Conservation (phyloP, 2,113 vertebrate species). For the Stegostoma tigrinum region DNA sequence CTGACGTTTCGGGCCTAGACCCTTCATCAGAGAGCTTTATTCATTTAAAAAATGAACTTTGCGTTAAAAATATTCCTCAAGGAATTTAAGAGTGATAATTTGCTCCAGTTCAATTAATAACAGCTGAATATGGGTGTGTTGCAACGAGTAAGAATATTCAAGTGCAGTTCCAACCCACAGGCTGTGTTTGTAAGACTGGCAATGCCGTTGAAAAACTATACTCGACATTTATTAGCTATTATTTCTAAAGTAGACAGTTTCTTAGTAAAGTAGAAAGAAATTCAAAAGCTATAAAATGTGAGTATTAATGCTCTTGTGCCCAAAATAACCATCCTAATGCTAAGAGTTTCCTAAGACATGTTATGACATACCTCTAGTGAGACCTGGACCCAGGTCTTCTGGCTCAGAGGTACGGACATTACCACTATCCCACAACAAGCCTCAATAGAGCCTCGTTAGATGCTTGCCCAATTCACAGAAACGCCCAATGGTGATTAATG, state of each 20-base stretch:
- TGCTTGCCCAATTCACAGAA: not conserved
- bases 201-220: not conserved
- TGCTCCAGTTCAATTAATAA: not conserved
- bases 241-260: not conserved
- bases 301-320: not conserved
- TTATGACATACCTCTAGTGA: too few relatives aligned
- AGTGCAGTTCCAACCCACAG: not conserved
- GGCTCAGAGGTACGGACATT: too few relatives aligned
- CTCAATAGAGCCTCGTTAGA: not conserved
- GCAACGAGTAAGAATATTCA: not conserved
- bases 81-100: not conserved
- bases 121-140: not conserved
- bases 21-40: too few relatives aligned
- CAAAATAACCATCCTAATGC: not conserved
- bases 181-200: not conserved
- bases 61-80: not conserved
- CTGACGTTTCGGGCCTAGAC: too few relatives aligned
- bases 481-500: not conserved
- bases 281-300: not conserved
- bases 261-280: not conserved
- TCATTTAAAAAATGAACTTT: not conserved
- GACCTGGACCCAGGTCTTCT: too few relatives aligned
- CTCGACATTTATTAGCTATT: not conserved
- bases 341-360: not conserved
- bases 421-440: too few relatives aligned